phyloP scores from a whole-genome alignment of 2,888 invertebrate species.

The Agonopterix subpropinquella region DNA sequence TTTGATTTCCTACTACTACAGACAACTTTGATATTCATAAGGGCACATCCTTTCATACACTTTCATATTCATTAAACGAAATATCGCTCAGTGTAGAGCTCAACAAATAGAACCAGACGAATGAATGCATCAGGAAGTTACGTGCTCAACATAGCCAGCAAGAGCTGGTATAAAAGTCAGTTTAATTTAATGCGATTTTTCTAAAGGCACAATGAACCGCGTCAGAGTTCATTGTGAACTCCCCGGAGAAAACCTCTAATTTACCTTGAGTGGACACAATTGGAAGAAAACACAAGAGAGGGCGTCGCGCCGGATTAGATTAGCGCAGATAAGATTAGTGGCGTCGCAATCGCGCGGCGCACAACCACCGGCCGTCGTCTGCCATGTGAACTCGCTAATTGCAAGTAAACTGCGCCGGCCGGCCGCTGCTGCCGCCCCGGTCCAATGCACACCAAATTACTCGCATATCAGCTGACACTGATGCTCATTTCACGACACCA shows the following conservation, averaged over 20 bases:
- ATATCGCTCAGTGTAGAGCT: conserved; percentile 4
- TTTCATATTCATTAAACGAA: not conserved
- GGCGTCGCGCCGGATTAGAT: conserved; percentile 67
- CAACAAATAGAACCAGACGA: conserved; percentile 8
- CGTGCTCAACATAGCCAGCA: not conserved
- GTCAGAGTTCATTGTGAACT: conserved; percentile 46
- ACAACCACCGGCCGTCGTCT: conserved; percentile 25
- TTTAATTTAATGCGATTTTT: conserved; percentile 31
- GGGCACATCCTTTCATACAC: too few species aligned
- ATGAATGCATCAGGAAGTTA: conserved; percentile 5
- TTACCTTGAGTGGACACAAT: conserved; percentile 71
- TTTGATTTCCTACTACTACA: too few species aligned
- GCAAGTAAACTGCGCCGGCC: conserved; percentile 19
- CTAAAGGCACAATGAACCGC: conserved; percentile 42
- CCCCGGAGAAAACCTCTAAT: conserved; percentile 65
- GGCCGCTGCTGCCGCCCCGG: conserved; percentile 11
- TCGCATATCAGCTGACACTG: conserved; percentile 17
- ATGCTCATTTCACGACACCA: conserved; percentile 12
- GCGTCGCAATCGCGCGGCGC: conserved; percentile 31
- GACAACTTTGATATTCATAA: too few species aligned
- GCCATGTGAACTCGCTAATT: conserved; percentile 56
- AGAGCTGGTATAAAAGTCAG: conserved; percentile 13
- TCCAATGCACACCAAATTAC: conserved; percentile 11
- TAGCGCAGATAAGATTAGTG: conserved; percentile 69
- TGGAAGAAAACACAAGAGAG: conserved; percentile 72